Evolutionary conservation across 2,888 invertebrate genomes (phyloP), one percentile per base, ranked within the genome.

Genomic region (Stictocephala bisonia): DNA sequence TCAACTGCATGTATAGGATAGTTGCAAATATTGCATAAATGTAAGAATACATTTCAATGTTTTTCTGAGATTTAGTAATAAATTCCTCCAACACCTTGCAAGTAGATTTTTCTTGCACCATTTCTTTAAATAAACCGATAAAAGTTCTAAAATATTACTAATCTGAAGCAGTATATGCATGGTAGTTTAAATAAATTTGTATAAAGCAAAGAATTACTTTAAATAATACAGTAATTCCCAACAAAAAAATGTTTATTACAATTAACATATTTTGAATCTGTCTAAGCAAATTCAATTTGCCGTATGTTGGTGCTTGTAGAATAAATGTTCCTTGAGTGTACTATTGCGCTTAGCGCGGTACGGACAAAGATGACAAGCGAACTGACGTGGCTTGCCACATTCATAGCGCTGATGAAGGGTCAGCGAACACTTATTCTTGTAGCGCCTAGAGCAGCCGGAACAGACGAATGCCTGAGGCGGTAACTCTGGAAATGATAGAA

Each of bases 321-420:
- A 27, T 29, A 77, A 20, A 51, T 77, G 76, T 15, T 69, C 56
- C 18, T 50, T 64, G 1, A 77, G 44, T 41, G 58, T 58, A 31
- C 68, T 66, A 22, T 75, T 75, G 40, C 74, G 64, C 29, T 75
- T 74, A 11, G 72, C 76, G 13, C 73, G 48, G 67, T 76, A 75
- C 7, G 68, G 56, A 40, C 78, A 78, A 13, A 69, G 53, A 13
- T 72, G 53, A 51, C 78, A 78, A 15, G 31, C 48, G 58, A 73
- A 69, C 41, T 67, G 50, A 3, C 75, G 74, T 13, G 50, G 64
- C 41, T 71, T 53, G 9, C 64, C 53, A 27, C 76, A 76, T 40
- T 69, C 73, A 44, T 69, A 69, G 7, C 40, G 29, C 22, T 60
- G 73, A 56, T 76, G 76, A 3, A 66, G 50, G 6, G 31, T 56